These are phyloP conservation scores for Volucella inanis DNA, from an alignment of 2,888 invertebrate genomes.

Conservation along the genomic window DNA sequence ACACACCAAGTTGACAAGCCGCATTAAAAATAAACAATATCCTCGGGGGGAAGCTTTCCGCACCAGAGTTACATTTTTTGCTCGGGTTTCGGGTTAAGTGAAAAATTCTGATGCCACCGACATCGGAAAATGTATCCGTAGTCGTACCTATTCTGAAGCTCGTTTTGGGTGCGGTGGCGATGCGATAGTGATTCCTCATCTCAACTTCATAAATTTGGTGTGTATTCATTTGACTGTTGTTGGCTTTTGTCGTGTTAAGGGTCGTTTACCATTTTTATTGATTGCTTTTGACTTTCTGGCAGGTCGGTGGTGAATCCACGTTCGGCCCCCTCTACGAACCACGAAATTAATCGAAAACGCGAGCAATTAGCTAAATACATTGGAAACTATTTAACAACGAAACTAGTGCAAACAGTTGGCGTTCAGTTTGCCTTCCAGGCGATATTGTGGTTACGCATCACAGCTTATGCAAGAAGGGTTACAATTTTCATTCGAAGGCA, in stretches of 20 bases:
- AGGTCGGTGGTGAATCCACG: too few relatives aligned
- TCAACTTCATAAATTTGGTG: slow-evolving; percentile 27
- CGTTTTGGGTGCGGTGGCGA: not conserved
- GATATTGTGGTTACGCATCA: not conserved
- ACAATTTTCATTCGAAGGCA: slow-evolving; percentile 5
- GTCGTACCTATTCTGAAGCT: too few relatives aligned
- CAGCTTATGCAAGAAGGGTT: not conserved
- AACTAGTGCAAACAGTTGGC: not conserved
- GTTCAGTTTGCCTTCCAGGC: not conserved
- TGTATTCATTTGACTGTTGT: slow-evolving; percentile 14
- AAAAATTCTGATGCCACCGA: not conserved
- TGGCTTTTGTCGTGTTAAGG: too few relatives aligned
- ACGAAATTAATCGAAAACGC: slow-evolving; percentile 6
- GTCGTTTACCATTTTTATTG: slow-evolving; percentile 27
- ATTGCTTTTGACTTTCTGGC: slow-evolving; percentile 10
- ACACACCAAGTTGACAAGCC: slow-evolving; percentile 55
- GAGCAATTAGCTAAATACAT: slow-evolving; percentile 60
- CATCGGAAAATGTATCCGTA: too few relatives aligned
- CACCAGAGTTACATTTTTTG: slow-evolving; percentile 24
- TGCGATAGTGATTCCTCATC: slow-evolving; percentile 24
- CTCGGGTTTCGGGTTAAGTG: slow-evolving; percentile 4
- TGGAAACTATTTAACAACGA: slow-evolving; percentile 3
- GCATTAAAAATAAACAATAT: slow-evolving; percentile 54
- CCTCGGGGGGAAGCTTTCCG: slow-evolving; percentile 18
- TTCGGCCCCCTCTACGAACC: not conserved